Conservation (phyloP, 2,797 vertebrate genomes). For the Cynodonichthys magdalenae region DNA sequence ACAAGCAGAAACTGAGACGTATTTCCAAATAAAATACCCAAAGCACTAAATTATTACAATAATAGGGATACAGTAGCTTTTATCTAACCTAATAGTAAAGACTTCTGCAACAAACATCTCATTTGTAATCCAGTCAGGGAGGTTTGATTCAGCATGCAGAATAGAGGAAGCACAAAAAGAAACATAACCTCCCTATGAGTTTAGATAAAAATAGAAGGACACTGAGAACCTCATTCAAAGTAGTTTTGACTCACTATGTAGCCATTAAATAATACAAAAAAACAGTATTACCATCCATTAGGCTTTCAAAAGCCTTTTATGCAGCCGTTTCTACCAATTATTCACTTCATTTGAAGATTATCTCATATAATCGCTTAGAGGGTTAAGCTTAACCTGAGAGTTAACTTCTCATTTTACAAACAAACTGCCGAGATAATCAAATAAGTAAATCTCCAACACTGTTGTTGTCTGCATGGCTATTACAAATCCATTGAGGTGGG, state of each 20-base stretch:
- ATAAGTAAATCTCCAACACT: background rate
- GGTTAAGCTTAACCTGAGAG: slow-evolving; percentile 18
- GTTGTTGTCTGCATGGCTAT: slow-evolving; percentile 34
- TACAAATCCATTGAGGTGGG: slow-evolving; percentile 58
- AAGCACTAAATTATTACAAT: background rate
- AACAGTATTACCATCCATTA: slow-evolving; percentile 48
- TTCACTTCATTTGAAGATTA: slow-evolving; percentile 47
- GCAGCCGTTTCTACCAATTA: slow-evolving; percentile 46
- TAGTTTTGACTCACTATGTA: slow-evolving; percentile 31
- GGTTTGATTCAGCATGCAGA: slow-evolving; percentile 7
- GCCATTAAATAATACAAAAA: slow-evolving; percentile 49
- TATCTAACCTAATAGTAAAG: slow-evolving; percentile 1
- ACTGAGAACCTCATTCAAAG: slow-evolving; percentile 18
- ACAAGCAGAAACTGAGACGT: background rate
- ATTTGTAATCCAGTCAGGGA: background rate
- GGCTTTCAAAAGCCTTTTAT: slow-evolving; percentile 51
- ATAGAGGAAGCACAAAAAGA: background rate
- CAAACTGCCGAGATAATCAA: background rate
- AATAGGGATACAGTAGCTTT: background rate
- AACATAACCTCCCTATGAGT: slow-evolving; percentile 10
- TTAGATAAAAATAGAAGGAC: slow-evolving; percentile 24
- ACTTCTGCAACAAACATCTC: background rate
- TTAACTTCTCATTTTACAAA: slow-evolving; percentile 4
- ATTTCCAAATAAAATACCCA: background rate
- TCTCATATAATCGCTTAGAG: slow-evolving; percentile 31